These are phyloP conservation scores for Phylloscopus trochilus DNA, from an alignment of 2,113 vertebrate genomes.

Conservation along the genomic window DNA sequence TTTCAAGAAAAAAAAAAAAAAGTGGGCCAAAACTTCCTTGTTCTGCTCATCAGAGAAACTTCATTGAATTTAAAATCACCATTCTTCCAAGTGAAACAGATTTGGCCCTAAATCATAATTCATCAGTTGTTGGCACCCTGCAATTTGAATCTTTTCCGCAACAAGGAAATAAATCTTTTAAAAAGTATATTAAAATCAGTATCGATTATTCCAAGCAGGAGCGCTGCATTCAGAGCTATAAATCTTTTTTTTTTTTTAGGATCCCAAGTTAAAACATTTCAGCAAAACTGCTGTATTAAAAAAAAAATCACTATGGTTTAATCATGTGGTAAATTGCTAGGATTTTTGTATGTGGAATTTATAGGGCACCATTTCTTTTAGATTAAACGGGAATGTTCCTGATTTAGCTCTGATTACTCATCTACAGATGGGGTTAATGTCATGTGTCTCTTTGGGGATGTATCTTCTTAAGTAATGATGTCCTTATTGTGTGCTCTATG, in stretches of 20 bases:
- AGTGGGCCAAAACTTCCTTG: slow-evolving; percentile 28
- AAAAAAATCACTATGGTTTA: slow-evolving; percentile 40
- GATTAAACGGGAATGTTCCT: slow-evolving; percentile 37
- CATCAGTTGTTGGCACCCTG: slow-evolving; percentile 34
- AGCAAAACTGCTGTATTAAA: slow-evolving; percentile 25
- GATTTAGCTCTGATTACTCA: slow-evolving; percentile 61
- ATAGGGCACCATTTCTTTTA: slow-evolving; percentile 47
- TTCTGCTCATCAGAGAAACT: slow-evolving; percentile 34
- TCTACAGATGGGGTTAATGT: slow-evolving; percentile 61
- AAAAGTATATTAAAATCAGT: slow-evolving; percentile 60
- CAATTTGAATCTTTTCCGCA: slow-evolving; percentile 59
- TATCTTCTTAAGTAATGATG: slow-evolving; percentile 44
- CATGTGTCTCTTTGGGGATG: slow-evolving; percentile 41
- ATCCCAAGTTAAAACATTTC: slow-evolving; percentile 40
- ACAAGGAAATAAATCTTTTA: slow-evolving; percentile 62
- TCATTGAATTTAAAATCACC: slow-evolving; percentile 49
- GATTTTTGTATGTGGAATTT: slow-evolving; percentile 54
- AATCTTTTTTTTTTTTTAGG: slow-evolving; percentile 35
- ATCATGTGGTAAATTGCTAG: slow-evolving; percentile 62
- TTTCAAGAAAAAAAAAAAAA: slow-evolving; percentile 48
- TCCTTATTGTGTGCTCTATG: slow-evolving; percentile 35
- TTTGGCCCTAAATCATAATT: slow-evolving; percentile 61
- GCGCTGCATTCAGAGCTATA: background rate
- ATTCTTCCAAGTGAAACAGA: slow-evolving; percentile 26
- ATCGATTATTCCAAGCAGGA: slow-evolving; percentile 65